A percentile compares a stretch with the other conserved stretches of the same genome.
These are phyloP conservation scores for Erebia epiphron DNA, from an alignment of 2,888 invertebrate species.

Conservation along the genomic window DNA sequence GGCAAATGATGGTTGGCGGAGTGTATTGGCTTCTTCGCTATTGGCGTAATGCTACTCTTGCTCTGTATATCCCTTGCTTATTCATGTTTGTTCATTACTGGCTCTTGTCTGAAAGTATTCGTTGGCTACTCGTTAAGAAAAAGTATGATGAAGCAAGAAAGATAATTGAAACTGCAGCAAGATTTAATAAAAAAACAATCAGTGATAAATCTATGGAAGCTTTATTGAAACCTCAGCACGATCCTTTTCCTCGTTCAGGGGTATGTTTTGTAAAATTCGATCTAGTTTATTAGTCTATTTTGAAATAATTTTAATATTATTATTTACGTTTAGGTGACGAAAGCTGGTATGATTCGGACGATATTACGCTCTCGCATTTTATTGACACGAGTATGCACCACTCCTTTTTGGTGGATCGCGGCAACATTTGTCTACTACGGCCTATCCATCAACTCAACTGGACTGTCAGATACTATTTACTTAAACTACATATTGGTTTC, in stretches of 20 bases:
- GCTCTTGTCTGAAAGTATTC: conserved; percentile 84
- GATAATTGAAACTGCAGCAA: conserved; percentile 63
- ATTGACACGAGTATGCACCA: conserved; percentile 75
- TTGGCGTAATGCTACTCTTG: conserved; percentile 85
- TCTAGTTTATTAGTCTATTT: not conserved
- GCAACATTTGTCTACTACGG: conserved; percentile 87
- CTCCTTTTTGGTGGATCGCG: conserved; percentile 85
- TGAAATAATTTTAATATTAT: not conserved
- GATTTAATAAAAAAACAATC: conserved; percentile 78
- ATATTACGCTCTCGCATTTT: conserved; percentile 78
- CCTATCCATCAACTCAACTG: conserved; percentile 85
- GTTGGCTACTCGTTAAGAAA: conserved; percentile 88
- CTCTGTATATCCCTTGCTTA: conserved; percentile 86
- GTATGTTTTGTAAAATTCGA: not conserved
- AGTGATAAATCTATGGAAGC: conserved; percentile 72
- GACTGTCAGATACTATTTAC: conserved; percentile 85
- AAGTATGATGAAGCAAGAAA: conserved; percentile 83
- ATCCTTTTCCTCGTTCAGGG: not conserved
- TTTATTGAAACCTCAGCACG: not conserved
- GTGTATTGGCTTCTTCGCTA: conserved; percentile 85
- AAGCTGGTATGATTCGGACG: conserved; percentile 48
- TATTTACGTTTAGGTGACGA: not conserved
- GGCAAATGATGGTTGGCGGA: conserved; percentile 85
- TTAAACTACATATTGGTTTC: conserved; percentile 85
- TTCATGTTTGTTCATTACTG: conserved; percentile 86